A percentile compares a stretch with the other conserved stretches of the same genome.
Conservation (phyloP, 2,888 invertebrate species). For the Pseudoips prasinana region DNA sequence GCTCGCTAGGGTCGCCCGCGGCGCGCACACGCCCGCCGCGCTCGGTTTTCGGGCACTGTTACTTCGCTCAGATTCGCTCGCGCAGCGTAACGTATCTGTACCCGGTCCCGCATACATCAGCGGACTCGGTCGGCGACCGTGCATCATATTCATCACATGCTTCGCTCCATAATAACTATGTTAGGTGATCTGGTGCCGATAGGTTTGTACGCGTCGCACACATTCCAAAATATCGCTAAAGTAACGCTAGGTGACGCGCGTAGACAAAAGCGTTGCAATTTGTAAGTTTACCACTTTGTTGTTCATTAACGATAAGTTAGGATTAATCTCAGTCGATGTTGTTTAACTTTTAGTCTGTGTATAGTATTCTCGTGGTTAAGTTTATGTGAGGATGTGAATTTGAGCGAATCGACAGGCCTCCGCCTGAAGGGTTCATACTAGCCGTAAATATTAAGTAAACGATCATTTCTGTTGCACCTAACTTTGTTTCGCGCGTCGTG, state of each 20-base stretch:
- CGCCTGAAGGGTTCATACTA: slow-evolving; percentile 70
- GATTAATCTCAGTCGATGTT: slow-evolving; percentile 78
- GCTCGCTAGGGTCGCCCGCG: too few species aligned
- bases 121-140: slow-evolving; percentile 7
- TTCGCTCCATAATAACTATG: slow-evolving; percentile 36
- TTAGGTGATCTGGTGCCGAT: slow-evolving; percentile 39
- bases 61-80: slow-evolving; percentile 72
- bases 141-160: slow-evolving; percentile 26
- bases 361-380: slow-evolving; percentile 75
- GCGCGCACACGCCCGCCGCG: slow-evolving; percentile 12
- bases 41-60: slow-evolving; percentile 48
- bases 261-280: slow-evolving; percentile 60
- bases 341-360: slow-evolving; percentile 73
- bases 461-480: slow-evolving; percentile 73
- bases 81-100: slow-evolving; percentile 39
- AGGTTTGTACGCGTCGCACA: slow-evolving; percentile 65
- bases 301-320: slow-evolving; percentile 81
- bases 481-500: slow-evolving; percentile 71
- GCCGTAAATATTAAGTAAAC: slow-evolving; percentile 68
- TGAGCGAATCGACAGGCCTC: slow-evolving; percentile 76
- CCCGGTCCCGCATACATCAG: slow-evolving; percentile 24
- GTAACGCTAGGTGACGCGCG: slow-evolving; percentile 63
- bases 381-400: slow-evolving; percentile 73
- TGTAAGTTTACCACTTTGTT: slow-evolving; percentile 80
- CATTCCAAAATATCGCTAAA: slow-evolving; percentile 76